Base-by-base conservation (phyloP, 2,888 invertebrate genomes). In the Drepana falcataria region DNA sequence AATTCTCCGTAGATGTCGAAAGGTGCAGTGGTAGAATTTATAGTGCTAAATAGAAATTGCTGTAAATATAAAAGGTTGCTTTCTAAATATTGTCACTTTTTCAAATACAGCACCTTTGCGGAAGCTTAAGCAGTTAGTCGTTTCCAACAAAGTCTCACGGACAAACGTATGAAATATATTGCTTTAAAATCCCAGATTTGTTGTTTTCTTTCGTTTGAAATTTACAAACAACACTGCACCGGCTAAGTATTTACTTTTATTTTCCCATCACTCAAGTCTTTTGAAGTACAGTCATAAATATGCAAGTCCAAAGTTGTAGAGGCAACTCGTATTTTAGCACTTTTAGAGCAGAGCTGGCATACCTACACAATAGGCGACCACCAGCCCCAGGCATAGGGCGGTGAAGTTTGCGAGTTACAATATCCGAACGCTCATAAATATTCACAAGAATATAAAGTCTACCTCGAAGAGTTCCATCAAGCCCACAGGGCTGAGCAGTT, bases 361-460 rank as follows among this genome's bases (percentile, higher is more conserved):
- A 79, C 75, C 76, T 73, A 75, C 77, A 84, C 83, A 85, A 85
- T 81, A 79, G 79, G 60, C 63, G 65, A 74, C 68, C 71, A 68
- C 73, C 66, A 72, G 40, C 66, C 68, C 74, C 68, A 63, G 73
- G 79, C 81, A 81, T 76, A 75, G 75, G 69, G 68, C 66, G 69
- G 69, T 73, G 69, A 80, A 84, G 73, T 85, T 86, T 74, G 71
- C 69, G 71, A 81, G 77, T 80, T 77, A 80, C 81, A 83, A 84
- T 85, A 85, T 82, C 82, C 77, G 77, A 80, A 81, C 77, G 75
- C 80, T 79, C 81, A 87, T 86, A 85, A 85, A 87, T 85, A 86
- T 86, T 85, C 83, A 85, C 73, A 73, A 67, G 72, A 70, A 68
- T 74, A 75, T 79, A 78, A 74, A 78, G 72, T 75, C 74, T 71